Base-by-base conservation (phyloP, 2,888 invertebrate species). In the Dexiosoma caninum region DNA sequence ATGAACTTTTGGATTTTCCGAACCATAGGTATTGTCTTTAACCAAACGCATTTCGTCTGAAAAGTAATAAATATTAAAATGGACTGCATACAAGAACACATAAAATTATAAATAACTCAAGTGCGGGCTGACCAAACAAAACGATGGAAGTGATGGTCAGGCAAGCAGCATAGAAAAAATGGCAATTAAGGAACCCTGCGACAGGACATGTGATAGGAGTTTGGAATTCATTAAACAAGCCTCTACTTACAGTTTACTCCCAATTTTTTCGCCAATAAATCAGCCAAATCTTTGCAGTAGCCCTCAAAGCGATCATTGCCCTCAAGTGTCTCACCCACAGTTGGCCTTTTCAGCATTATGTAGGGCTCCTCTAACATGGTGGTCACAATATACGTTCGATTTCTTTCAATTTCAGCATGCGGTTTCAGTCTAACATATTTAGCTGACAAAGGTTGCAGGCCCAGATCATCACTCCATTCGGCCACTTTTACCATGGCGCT, bases 401-500 rank as follows among this genome's bases (percentile, higher is more conserved):
- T 97, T 83, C 93, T 94, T 84, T 95, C 95, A 83, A 95, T 94
- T 78, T 94, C 94, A 3, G 92, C 91, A 14, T 94, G 93, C 0
- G 95, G 93, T 83, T 93, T 93, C 21, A 95, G 91, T 78, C 95
- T 92, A 35, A 94, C 93, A 86, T 95, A 95, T 90, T 95, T 96
- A 6, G 95, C 94, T 3, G 95, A 93, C 27, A 94, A 92, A 0
- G 95, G 92, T 80, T 92, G 93, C 84, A 97, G 93, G 3, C 96
- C 96, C 19, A 92, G 92, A 83, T 93, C 93, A 85, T 97, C 96
- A 16, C 94, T 95, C 97, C 97, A 97, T 86, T 96, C 95, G 19
- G 96, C 97, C 7, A 97, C 95, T 92, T 97, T 96, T 16, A 97
- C 94, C 95, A 97, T 95, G 30, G 96, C 96, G 87, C 97, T 96